These are phyloP conservation scores for Drosophila austrosaltans DNA, from an alignment of 2,888 invertebrate genomes.

Conservation along the genomic window DNA sequence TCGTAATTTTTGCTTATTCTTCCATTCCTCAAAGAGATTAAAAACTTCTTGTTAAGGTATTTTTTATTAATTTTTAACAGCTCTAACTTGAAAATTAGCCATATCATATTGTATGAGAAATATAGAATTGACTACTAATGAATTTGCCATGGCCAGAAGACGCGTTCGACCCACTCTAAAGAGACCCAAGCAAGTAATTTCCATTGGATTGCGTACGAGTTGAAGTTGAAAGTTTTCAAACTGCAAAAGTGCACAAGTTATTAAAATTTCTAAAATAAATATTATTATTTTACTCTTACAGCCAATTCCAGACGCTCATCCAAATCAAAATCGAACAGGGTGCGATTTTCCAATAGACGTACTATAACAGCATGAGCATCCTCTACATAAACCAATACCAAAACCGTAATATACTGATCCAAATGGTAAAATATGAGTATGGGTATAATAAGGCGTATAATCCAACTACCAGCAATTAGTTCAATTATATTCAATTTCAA, in stretches of 20 bases:
- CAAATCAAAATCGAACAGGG: conserved; percentile 21
- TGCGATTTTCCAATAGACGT: conserved; percentile 26
- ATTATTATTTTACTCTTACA: conserved; percentile 14
- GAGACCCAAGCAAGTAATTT: conserved; percentile 20
- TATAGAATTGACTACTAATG: conserved; percentile 37
- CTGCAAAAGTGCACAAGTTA: background rate
- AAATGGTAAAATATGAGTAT: conserved; percentile 26
- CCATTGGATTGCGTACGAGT: conserved; percentile 44
- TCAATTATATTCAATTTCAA: background rate
- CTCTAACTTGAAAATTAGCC: conserved; percentile 7
- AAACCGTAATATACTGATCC: conserved; percentile 36
- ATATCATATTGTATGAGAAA: conserved; percentile 48
- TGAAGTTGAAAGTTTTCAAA: conserved; percentile 35
- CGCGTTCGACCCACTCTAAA: conserved; percentile 8
- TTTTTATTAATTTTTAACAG: too few relatives aligned
- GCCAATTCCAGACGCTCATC: conserved; percentile 38
- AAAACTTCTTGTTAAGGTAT: too few relatives aligned
- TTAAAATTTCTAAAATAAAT: too few relatives aligned
- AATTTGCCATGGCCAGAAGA: conserved; percentile 25
- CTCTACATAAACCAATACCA: conserved; percentile 28
- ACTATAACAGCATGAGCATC: conserved; percentile 42
- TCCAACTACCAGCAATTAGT: background rate
- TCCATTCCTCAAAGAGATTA: conserved; percentile 25
- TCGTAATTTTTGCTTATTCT: conserved; percentile 69
- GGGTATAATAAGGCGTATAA: background rate